Evolutionary conservation across 2,113 vertebrate genomes (phyloP).

Genomic region (Thunnus thynnus): DNA sequence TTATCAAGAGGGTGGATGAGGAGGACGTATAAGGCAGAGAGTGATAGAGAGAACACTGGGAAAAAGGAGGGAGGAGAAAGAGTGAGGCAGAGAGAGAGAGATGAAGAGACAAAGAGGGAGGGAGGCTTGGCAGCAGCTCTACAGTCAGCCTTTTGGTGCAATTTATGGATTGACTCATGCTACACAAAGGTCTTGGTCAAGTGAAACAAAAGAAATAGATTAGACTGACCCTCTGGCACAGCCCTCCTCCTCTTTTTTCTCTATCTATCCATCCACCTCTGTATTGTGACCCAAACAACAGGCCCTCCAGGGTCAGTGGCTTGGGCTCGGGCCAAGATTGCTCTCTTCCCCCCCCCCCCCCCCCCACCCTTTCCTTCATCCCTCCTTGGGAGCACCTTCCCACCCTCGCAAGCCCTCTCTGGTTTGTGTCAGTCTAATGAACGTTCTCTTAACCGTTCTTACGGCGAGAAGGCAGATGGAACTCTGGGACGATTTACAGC

Average conservation of each 20-base stretch:
- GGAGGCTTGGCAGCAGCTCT: conserved; percentile 28
- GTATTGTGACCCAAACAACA: conserved; percentile 46
- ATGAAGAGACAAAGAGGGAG: background rate
- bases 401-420: conserved; percentile 47
- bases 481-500: conserved; percentile 57
- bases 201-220: conserved; percentile 42
- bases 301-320: conserved; percentile 21
- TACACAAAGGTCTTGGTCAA: conserved; percentile 23
- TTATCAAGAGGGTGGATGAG: background rate
- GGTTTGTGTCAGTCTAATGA: conserved; percentile 77
- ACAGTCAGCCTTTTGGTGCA: conserved; percentile 23
- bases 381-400: conserved; percentile 40
- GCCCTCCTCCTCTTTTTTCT: conserved; percentile 12
- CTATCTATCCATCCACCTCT: conserved; percentile 17
- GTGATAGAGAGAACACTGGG: background rate
- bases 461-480: conserved; percentile 58
- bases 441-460: conserved; percentile 36
- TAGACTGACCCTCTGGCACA: background rate
- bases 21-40: background rate
- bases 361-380: background rate
- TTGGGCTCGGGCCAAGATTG: conserved; percentile 43
- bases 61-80: background rate
- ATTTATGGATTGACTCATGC: conserved; percentile 34
- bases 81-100: background rate
- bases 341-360: background rate